Conservation (phyloP, 2,797 vertebrate species). For the Zalophus californianus region DNA sequence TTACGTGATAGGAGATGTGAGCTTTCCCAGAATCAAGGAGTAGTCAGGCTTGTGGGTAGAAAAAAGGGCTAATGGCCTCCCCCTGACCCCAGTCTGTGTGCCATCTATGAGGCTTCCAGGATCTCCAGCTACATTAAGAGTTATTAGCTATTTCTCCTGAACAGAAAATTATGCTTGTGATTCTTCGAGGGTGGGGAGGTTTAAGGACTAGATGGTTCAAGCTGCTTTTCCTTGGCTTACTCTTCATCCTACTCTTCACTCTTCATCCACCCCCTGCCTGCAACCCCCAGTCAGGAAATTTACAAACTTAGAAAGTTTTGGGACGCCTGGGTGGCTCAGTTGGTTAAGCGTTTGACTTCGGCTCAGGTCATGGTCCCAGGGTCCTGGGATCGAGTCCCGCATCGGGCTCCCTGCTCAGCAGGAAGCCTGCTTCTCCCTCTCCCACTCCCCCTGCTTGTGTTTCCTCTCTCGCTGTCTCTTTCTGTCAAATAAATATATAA, state of each 20-base stretch:
- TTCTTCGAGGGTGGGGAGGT: neutral
- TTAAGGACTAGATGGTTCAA: neutral
- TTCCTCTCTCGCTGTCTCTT: too few relatives aligned
- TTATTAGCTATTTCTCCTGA: neutral
- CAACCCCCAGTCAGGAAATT: neutral
- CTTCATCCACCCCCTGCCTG: neutral
- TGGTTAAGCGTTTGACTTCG: too few relatives aligned
- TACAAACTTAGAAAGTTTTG: constrained; percentile 11
- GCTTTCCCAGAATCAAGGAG: neutral
- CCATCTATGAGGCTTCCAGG: neutral
- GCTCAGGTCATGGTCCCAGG: too few relatives aligned
- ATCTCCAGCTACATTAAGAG: neutral
- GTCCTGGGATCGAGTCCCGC: too few relatives aligned
- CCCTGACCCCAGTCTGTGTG: neutral
- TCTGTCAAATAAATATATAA: too few relatives aligned
- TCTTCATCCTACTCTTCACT: neutral
- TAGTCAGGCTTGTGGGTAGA: neutral
- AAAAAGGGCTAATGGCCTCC: neutral
- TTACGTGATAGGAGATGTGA: neutral
- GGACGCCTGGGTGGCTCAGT: too few relatives aligned
- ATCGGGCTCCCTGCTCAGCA: too few relatives aligned
- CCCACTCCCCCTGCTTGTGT: too few relatives aligned
- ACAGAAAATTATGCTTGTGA: neutral
- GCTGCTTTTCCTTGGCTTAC: neutral
- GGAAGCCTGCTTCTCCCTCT: too few relatives aligned